Base-by-base conservation (phyloP, 2,113 vertebrate genomes). In the Actenoides lindsayi region DNA sequence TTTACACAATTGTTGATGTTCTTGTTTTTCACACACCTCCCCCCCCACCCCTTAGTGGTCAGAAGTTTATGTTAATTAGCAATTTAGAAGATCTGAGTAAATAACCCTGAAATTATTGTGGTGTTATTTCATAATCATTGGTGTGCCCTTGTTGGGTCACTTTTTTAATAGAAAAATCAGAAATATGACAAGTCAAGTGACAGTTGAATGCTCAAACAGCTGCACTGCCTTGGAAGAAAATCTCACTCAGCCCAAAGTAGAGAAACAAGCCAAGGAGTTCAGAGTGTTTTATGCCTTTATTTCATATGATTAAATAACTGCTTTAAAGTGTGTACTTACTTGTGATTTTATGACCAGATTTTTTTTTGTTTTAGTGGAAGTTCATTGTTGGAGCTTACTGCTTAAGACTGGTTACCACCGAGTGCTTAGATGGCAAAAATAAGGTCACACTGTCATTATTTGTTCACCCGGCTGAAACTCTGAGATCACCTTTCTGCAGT, bases 401-500 rank as follows among this genome's bases (percentile, higher is more conserved):
- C 51, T 42, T n/a, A 54, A 39, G 63, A 11, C 56, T 46, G 11
- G 71, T 67, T 77, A 65, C 56, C 35, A 4, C 6, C 44, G 63
- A 57, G 37, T 70, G 71, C 85, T 80, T 71, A 16, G 27, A 13
- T 24, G 59, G 85, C 82, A 88, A 31, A 88, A 88, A 30, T 28
- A 67, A 62, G 8, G 7, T 60, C 2, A 1, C 44, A 2, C 37
- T 46, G 5, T 46, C 11, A n/a, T 53, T 70, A 82, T 24, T 39
- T 71, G 81, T 64, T 73, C 84, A 9, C 42, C 75, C 1, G 0
- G 62, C 57, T 0, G 0, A 27, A 14, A 35, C 74, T 6, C 31
- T 35, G 37, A 37, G 46, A 35, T 63, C 1, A 1, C 5, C 10
- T 41, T 67, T 86, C 84, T 82, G 74, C 53, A 56, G 28, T 73